Percentiles rank a stretch among this genome's conserved stretches.
Evolutionary conservation across 2,888 invertebrate species (phyloP).

Genomic region (Caenorhabditis uteleia): DNA sequence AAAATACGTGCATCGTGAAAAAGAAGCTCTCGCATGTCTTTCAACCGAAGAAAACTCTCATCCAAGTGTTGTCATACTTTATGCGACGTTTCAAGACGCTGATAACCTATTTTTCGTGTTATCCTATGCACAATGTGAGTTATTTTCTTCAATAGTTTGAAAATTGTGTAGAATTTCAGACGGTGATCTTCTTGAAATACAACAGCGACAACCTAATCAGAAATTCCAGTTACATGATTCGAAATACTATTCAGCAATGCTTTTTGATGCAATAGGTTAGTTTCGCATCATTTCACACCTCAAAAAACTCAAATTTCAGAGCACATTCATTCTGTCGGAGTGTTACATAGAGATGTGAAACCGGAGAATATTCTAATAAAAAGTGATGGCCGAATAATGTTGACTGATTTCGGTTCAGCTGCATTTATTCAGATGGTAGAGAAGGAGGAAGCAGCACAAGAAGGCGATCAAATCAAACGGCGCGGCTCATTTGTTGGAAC

Average conservation of each 20-base stretch:
- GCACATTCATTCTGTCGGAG: conserved; percentile 55
- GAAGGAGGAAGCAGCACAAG: conserved; percentile 1
- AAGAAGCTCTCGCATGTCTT: conserved; percentile 70
- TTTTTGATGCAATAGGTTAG: conserved; percentile 82
- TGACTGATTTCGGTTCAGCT: conserved; percentile 96
- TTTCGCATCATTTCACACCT: neutral
- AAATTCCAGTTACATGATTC: conserved; percentile 78
- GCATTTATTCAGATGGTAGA: conserved; percentile 70
- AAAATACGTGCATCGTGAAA: conserved; percentile 47
- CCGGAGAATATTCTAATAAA: conserved; percentile 90
- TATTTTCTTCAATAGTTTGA: conserved; percentile 1
- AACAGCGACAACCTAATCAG: conserved; percentile 38
- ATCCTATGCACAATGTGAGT: conserved; percentile 72
- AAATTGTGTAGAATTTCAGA: conserved; percentile 26
- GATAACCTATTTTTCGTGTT: conserved; percentile 92
- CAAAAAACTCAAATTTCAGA: conserved; percentile 34
- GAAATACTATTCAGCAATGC: conserved; percentile 88
- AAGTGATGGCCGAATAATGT: conserved; percentile 93
- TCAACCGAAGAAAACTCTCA: conserved; percentile 71
- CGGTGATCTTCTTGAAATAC: conserved; percentile 44
- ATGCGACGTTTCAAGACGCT: conserved; percentile 93
- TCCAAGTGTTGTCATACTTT: conserved; percentile 89
- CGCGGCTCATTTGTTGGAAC: conserved; percentile 86
- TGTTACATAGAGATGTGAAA: conserved; percentile 66
- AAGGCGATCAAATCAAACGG: conserved; percentile 6